Evolutionary conservation across 2,113 vertebrate genomes (phyloP).

Genomic region (Ornithorhynchus anatinus): DNA sequence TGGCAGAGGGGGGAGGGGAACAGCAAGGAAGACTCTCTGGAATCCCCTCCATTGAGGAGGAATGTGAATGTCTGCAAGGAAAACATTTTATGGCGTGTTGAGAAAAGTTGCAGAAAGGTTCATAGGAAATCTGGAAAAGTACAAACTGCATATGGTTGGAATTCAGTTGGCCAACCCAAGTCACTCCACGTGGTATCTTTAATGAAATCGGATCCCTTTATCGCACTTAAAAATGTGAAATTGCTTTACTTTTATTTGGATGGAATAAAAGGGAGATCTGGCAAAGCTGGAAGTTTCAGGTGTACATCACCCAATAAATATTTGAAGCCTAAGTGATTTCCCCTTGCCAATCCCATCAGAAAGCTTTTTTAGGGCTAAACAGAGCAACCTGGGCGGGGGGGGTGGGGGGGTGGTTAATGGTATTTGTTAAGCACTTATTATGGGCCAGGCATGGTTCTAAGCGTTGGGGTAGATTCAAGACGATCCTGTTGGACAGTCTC

Average conservation of each 20-base stretch:
- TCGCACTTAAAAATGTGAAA: neutral
- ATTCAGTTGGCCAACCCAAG: neutral
- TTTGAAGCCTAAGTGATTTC: accelerated
- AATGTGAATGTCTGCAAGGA: neutral
- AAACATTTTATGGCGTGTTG: neutral
- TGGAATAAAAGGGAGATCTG: neutral
- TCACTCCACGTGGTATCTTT: neutral
- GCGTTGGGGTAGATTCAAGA: too few relatives aligned
- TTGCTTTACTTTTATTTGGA: neutral
- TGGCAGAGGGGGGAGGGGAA: neutral
- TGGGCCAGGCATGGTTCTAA: too few relatives aligned
- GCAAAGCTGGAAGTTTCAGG: neutral
- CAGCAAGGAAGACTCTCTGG: neutral
- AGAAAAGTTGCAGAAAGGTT: neutral
- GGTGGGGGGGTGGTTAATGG: too few relatives aligned
- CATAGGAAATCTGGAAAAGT: neutral
- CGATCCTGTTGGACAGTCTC: too few relatives aligned
- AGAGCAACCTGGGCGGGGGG: neutral
- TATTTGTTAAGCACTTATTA: too few relatives aligned
- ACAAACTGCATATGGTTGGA: neutral
- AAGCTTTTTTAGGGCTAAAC: neutral
- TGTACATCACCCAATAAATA: neutral
- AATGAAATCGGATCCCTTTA: neutral
- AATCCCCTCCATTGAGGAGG: accelerated
- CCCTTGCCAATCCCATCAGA: neutral